Evolutionary conservation across 2,888 invertebrate species (phyloP).

Genomic region (Onthophagus sagittarius): DNA sequence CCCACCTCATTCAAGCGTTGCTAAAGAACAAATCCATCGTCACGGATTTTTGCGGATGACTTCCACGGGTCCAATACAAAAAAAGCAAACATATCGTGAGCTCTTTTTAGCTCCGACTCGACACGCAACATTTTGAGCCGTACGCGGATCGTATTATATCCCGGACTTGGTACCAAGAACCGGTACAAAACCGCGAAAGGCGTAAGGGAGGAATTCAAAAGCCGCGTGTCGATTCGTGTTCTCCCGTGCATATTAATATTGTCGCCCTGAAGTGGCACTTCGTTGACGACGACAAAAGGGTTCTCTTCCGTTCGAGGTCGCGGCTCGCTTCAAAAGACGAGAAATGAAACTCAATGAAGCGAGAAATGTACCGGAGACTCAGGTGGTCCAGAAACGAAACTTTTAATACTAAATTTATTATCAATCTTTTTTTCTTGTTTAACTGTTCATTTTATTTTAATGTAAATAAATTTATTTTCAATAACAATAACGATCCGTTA

Average conservation of each 20-base stretch:
- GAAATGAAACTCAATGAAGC: neutral
- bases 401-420: too few relatives aligned
- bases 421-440: too few relatives aligned
- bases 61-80: neutral
- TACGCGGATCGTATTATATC: neutral
- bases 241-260: neutral
- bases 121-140: neutral
- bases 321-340: neutral
- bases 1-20: neutral
- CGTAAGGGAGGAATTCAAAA: neutral
- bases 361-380: neutral
- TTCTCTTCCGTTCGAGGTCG: neutral
- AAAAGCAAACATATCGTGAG: neutral
- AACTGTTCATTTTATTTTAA: too few relatives aligned
- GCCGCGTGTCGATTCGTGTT: neutral
- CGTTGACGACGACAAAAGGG: neutral
- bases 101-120: neutral
- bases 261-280: neutral
- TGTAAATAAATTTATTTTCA: neutral
- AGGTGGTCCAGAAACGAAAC: neutral
- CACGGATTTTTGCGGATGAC: neutral
- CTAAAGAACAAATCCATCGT: neutral
- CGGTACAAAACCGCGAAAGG: neutral
- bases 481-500: neutral
- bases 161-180: neutral